Percentiles rank a stretch among this genome's conserved stretches.
phyloP scores from a whole-genome alignment of 2,797 vertebrate species.

The Squalus acanthias region DNA sequence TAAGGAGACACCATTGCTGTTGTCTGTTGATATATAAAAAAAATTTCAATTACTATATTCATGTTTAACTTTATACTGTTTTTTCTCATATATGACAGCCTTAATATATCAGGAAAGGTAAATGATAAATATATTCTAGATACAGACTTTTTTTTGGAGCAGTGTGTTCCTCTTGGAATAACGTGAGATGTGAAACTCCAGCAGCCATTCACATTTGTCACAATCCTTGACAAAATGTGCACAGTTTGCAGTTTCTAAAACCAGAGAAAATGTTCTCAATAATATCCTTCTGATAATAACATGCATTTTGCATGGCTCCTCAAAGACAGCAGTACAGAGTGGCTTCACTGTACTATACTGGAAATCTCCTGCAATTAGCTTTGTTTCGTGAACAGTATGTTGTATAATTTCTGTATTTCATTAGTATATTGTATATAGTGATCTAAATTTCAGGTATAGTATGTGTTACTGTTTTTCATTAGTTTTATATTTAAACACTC shows the following conservation, averaged over 20 bases:
- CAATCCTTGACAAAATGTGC: not conserved
- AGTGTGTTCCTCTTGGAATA: not conserved
- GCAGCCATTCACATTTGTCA: not conserved
- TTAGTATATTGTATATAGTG: not conserved
- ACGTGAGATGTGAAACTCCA: not conserved
- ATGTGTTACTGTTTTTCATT: not conserved
- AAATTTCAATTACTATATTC: not conserved
- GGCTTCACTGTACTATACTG: not conserved
- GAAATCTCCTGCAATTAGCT: not conserved
- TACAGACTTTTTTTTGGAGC: not conserved
- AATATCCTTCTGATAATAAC: not conserved
- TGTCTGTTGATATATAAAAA: not conserved
- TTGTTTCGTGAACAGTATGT: not conserved
- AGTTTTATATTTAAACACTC: not conserved
- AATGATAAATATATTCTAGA: not conserved
- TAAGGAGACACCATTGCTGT: not conserved
- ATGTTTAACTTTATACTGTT: not conserved
- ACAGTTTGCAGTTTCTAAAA: not conserved
- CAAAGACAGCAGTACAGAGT: not conserved
- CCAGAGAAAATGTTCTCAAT: not conserved
- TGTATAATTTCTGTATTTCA: not conserved
- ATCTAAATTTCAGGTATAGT: not conserved
- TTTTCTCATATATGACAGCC: too few relatives aligned
- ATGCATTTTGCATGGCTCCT: not conserved
- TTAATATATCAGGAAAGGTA: not conserved